These are phyloP conservation scores for Acleris laterana DNA, from an alignment of 2,888 invertebrate species.

Conservation along the genomic window DNA sequence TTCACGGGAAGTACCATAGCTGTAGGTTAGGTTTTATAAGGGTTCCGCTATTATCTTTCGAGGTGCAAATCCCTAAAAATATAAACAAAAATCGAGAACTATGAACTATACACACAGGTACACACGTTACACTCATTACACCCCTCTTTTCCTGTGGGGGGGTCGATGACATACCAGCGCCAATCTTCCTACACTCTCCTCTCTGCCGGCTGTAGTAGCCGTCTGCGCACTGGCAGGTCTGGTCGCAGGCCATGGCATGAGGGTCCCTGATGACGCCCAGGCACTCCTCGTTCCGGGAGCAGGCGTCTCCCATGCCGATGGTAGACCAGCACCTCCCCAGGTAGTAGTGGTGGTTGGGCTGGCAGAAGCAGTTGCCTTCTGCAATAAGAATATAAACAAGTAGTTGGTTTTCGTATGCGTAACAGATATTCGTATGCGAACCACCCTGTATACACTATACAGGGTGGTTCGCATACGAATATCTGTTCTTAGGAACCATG, in stretches of 20 bases:
- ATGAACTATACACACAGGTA: background rate
- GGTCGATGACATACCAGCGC: conserved; percentile 48
- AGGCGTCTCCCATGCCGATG: conserved; percentile 51
- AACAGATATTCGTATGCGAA: too few species aligned
- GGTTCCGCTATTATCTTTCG: too few species aligned
- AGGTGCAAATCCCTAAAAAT: too few species aligned
- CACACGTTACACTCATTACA: background rate
- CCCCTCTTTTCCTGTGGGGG: background rate
- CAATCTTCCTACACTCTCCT: conserved; percentile 69
- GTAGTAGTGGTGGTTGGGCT: conserved; percentile 62
- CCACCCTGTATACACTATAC: too few species aligned
- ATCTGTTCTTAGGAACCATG: too few species aligned
- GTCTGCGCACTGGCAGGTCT: conserved; percentile 59
- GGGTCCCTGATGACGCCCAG: conserved; percentile 58
- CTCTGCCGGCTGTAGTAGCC: conserved; percentile 68
- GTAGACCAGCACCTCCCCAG: conserved; percentile 70
- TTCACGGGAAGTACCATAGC: too few species aligned
- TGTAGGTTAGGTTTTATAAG: too few species aligned
- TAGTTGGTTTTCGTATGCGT: too few species aligned
- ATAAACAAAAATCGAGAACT: too few species aligned
- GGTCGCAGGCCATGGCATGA: conserved; percentile 58
- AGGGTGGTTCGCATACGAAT: too few species aligned
- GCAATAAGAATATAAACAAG: too few species aligned
- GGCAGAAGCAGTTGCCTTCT: conserved; percentile 63
- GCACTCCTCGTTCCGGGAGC: conserved; percentile 64